These are phyloP conservation scores for Trisateles emortualis DNA, from an alignment of 2,888 invertebrate genomes.

Conservation along the genomic window DNA sequence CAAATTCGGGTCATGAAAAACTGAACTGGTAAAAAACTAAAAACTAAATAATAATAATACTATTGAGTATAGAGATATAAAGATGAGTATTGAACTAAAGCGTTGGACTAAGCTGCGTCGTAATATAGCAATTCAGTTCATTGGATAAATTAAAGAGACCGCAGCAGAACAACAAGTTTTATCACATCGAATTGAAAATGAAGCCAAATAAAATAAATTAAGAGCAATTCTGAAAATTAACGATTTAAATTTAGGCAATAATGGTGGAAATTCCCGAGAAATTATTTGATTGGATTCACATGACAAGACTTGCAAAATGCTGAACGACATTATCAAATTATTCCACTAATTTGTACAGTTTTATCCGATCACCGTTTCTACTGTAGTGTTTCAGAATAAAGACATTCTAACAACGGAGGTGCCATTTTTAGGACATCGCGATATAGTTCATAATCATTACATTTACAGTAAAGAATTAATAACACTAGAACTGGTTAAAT, in stretches of 20 bases:
- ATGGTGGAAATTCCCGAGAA: not conserved
- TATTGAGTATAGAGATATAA: no score
- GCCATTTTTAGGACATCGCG: no score
- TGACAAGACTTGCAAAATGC: not conserved
- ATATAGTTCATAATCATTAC: no score
- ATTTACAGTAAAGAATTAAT: no score
- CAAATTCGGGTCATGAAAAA: not conserved
- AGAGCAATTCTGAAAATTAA: not conserved
- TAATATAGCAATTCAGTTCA: slow-evolving; percentile 31
- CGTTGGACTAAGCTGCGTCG: slow-evolving; percentile 10
- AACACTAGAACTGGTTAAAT: no score
- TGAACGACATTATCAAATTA: not conserved
- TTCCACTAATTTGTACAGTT: no score
- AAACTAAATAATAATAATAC: no score
- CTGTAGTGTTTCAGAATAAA: no score
- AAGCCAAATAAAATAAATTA: slow-evolving; percentile 7
- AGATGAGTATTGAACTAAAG: slow-evolving; percentile 17
- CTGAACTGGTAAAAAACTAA: not conserved
- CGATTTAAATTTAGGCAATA: not conserved
- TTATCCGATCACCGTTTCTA: no score
- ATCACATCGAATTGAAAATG: slow-evolving; percentile 7
- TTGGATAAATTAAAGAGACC: slow-evolving; percentile 16
- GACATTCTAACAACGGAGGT: no score
- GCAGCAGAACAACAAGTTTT: slow-evolving; percentile 7
- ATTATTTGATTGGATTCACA: not conserved